Conservation (phyloP, 2,797 vertebrate species). For the Peromyscus aztecus region DNA sequence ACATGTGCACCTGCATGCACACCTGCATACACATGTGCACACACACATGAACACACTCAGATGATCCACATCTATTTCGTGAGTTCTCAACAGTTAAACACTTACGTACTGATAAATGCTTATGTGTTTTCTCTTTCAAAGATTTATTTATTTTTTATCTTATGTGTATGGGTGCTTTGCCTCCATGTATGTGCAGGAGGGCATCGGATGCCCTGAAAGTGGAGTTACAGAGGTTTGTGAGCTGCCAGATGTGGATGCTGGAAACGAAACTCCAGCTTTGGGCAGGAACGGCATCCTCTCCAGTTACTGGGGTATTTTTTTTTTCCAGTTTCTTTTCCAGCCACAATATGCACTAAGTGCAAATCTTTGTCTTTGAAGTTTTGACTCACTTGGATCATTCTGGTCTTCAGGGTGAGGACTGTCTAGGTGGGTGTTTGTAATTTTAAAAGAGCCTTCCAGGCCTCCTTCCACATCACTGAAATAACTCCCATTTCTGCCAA, state of each 20-base stretch:
- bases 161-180: neutral
- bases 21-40: neutral
- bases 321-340: neutral
- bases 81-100: neutral
- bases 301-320: neutral
- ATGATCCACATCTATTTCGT: neutral
- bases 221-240: neutral
- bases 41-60: neutral
- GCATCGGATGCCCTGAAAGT: neutral
- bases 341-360: neutral
- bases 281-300: fast-evolving
- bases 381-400: neutral
- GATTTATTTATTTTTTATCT: neutral
- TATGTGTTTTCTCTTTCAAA: neutral
- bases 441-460: neutral
- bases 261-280: neutral
- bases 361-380: slow-evolving; percentile 8
- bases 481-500: neutral
- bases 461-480: neutral
- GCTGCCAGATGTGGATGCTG: no score
- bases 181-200: neutral
- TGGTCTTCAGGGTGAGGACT: neutral
- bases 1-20: no score
- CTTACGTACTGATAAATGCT: neutral
- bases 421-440: neutral